phyloP scores from a whole-genome alignment of 1,140 invertebrate genomes.

The Listronotus bonariensis region DNA sequence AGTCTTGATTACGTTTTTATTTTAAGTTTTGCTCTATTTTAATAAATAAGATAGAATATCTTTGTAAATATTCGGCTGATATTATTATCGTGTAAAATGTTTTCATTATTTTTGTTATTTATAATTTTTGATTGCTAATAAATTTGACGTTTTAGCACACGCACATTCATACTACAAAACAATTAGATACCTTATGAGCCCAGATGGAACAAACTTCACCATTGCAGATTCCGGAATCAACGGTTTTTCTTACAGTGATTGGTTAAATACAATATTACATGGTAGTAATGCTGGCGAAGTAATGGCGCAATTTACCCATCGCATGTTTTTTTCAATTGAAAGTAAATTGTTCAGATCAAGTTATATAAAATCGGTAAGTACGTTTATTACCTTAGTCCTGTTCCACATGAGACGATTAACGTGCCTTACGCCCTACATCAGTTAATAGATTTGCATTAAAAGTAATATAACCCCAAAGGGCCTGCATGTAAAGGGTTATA shows the following conservation, averaged over 20 bases:
- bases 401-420: too few species aligned
- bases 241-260: constrained; percentile 43
- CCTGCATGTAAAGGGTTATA: too few species aligned
- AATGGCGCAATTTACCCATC: constrained; percentile 38
- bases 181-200: constrained; percentile 34
- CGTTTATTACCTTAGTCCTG: too few species aligned
- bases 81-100: too few species aligned
- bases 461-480: too few species aligned
- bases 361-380: constrained; percentile 23
- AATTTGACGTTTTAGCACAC: constrained; percentile 24
- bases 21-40: too few species aligned
- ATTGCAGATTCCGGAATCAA: constrained; percentile 34
- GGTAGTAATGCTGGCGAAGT: constrained; percentile 44
- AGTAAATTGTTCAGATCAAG: constrained; percentile 16
- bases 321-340: constrained; percentile 32
- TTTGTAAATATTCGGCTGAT: too few species aligned
- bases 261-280: constrained; percentile 46
- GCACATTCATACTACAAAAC: constrained; percentile 25
- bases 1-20: too few species aligned
- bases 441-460: too few species aligned
- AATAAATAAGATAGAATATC: too few species aligned
- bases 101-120: neutral
- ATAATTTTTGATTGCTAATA: neutral
- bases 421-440: too few species aligned
- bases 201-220: constrained; percentile 19